Evolutionary conservation across 2,888 invertebrate species (phyloP), one percentile per base, ranked within the genome.

Genomic region (Diaprepes abbreviatus): DNA sequence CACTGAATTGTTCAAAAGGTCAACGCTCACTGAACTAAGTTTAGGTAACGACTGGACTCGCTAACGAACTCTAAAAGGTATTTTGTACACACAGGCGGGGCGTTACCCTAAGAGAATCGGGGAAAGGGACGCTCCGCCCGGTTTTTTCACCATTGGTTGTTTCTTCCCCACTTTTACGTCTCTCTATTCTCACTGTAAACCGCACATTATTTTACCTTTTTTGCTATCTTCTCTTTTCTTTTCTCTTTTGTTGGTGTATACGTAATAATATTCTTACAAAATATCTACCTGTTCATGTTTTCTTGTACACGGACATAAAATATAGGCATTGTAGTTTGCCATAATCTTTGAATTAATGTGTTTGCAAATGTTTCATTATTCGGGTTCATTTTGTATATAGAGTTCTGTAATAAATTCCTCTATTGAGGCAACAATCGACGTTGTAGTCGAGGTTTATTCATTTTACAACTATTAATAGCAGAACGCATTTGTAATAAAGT

Each of bases 91-190:
- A 45, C 63, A 73, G 79, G 78, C 77, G 79, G 76, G 62, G 77
- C 74, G 72, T 71, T 17, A 43, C 69, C 28, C 65, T 74, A 79
- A 78, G 78, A 77, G 79, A 78, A 77, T 78, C 67, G 73, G 74
- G 43, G 59, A 59, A 66, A 17, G 69, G 52, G 57, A 72, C 54
- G 74, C 78, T 72, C 79, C 82, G 79, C 80, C 81, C 70, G 73
- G 70, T 75, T 80, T 81, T 81, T 83, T 81, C 79, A 75, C 80
- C 72, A 82, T 82, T 83, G 82, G 82, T 74, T 76, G 77, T 72
- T 73, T 74, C 77, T 76, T 76, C 78, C 79, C 79, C 76, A 50
- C 63, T 64, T 43, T 64, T 63, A 63, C 64, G 76, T 75, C 75
- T 73, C 73, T 74, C 74, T 71, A 71, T 59, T 73, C 67, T 72